phyloP scores from a whole-genome alignment of 35 echinoderm and acorn worm species.

The Holothuria glaberrima region DNA sequence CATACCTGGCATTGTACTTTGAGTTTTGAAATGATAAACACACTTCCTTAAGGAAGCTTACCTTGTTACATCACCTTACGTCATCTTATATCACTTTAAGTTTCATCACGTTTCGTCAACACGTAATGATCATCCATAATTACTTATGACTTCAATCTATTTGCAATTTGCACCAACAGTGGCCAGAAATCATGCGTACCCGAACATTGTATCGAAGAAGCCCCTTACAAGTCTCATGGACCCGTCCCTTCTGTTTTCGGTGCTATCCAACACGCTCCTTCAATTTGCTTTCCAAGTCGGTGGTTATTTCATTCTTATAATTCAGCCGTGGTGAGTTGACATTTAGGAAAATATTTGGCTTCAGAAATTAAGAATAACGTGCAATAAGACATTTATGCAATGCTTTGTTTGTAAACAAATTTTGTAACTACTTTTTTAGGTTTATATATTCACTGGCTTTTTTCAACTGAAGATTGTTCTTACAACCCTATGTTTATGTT shows the following conservation, averaged over 20 bases:
- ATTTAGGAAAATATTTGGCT: background rate
- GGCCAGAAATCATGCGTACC: slow-evolving; percentile 88
- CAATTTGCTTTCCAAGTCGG: slow-evolving; percentile 81
- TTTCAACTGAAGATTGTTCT: too few relatives aligned
- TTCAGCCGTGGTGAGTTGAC: slow-evolving; percentile 69
- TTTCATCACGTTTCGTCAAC: too few relatives aligned
- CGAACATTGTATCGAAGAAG: slow-evolving; percentile 77
- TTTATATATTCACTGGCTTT: too few relatives aligned
- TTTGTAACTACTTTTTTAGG: too few relatives aligned
- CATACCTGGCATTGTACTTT: too few relatives aligned
- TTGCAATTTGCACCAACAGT: slow-evolving; percentile 33
- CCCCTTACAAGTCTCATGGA: slow-evolving; percentile 80
- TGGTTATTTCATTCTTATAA: slow-evolving; percentile 70
- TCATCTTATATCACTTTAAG: too few relatives aligned
- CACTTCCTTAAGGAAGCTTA: too few relatives aligned
- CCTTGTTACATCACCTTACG: too few relatives aligned
- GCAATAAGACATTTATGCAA: too few relatives aligned
- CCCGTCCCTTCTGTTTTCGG: slow-evolving; percentile 86
- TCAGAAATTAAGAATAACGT: background rate
- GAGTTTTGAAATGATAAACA: too few relatives aligned
- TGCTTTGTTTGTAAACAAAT: too few relatives aligned
- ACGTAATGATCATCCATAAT: background rate
- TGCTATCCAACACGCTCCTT: slow-evolving; percentile 76
- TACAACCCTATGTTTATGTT: too few relatives aligned
- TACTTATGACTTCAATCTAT: background rate